These are phyloP conservation scores for Zosterops hypoxanthus DNA, from an alignment of 2,113 vertebrate genomes.

Conservation along the genomic window DNA sequence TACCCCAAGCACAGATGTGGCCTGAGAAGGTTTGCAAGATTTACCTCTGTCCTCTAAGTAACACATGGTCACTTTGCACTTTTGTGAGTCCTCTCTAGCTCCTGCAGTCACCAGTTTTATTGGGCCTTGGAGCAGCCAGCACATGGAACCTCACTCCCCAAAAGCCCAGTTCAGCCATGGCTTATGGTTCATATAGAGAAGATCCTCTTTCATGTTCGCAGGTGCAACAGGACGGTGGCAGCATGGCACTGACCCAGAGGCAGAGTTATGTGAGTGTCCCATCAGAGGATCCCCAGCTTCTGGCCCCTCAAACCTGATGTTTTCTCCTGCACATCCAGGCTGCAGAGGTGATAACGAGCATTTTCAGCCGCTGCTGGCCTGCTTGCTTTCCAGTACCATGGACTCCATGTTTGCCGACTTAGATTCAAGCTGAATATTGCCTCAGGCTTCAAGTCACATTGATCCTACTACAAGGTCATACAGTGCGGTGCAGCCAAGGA, in stretches of 20 bases:
- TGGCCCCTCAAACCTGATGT: neutral
- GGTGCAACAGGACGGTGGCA: rapidly evolving
- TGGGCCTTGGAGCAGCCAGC: neutral
- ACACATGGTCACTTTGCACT: neutral
- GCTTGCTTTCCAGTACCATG: neutral
- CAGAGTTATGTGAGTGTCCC: neutral
- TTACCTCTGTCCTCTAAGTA: neutral
- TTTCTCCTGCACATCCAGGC: neutral
- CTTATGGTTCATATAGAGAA: neutral
- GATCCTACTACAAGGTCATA: neutral
- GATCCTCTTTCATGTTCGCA: neutral
- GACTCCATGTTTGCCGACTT: neutral
- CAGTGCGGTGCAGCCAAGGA: neutral
- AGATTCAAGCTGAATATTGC: neutral
- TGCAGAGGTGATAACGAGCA: rapidly evolving
- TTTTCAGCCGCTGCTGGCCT: rapidly evolving
- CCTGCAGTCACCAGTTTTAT: neutral
- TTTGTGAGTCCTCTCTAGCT: neutral
- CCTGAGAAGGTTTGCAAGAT: neutral
- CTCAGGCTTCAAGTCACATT: neutral
- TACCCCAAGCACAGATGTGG: rapidly evolving
- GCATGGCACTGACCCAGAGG: neutral
- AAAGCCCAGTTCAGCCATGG: neutral
- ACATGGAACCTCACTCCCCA: neutral
- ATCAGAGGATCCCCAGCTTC: neutral